A percentile compares a stretch with the other conserved stretches of the same genome.
These are phyloP conservation scores for Thera obeliscata DNA, from an alignment of 2,888 invertebrate genomes.

Conservation along the genomic window DNA sequence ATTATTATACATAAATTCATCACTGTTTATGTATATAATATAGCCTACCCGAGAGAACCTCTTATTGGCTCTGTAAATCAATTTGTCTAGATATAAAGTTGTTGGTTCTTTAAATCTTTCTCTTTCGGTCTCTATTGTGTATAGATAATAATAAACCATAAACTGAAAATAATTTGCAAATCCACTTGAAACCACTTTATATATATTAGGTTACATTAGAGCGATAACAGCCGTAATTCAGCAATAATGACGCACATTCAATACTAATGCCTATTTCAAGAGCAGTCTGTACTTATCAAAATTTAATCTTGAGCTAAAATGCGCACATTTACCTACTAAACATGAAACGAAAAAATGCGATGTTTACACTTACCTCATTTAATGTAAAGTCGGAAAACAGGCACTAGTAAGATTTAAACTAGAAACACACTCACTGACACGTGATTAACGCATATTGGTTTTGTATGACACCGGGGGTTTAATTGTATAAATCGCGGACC, in stretches of 20 bases:
- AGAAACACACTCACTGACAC: conserved; percentile 13
- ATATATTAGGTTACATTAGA: neutral
- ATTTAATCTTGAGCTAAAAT: conserved; percentile 24
- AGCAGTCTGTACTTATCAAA: conserved; percentile 9
- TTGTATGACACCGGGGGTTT: conserved; percentile 12
- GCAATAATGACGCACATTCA: conserved; percentile 7
- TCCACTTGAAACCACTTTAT: neutral
- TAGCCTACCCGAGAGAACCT: too few relatives aligned
- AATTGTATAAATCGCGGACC: conserved; percentile 25
- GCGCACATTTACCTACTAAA: conserved; percentile 3
- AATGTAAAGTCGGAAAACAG: conserved; percentile 8
- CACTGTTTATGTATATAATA: too few relatives aligned
- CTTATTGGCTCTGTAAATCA: too few relatives aligned
- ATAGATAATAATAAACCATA: neutral
- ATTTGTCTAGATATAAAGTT: too few relatives aligned
- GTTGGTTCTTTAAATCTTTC: too few relatives aligned
- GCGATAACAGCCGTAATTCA: conserved; percentile 6
- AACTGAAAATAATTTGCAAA: neutral
- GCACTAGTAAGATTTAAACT: conserved; percentile 3
- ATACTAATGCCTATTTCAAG: conserved; percentile 9
- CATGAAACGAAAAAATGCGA: conserved; percentile 28
- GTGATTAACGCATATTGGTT: conserved; percentile 10
- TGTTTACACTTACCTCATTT: conserved; percentile 39
- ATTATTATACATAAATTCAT: neutral
- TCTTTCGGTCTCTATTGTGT: too few relatives aligned